phyloP scores from a whole-genome alignment of 2,797 vertebrate genomes.

The Echiichthys vipera region DNA sequence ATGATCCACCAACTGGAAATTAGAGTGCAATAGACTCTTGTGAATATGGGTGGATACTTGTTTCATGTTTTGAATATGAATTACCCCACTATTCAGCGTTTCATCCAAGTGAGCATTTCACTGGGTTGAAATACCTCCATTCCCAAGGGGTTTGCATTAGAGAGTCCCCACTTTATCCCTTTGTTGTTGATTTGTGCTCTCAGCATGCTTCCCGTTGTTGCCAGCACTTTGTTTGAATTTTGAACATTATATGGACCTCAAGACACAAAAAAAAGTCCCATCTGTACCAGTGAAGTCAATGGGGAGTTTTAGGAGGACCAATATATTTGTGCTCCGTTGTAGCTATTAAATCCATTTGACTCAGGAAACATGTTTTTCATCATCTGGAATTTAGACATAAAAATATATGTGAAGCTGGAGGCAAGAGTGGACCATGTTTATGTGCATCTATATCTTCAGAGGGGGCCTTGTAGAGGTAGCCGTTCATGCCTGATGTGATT shows the following conservation, averaged over 20 bases:
- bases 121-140: slow-evolving; percentile 64
- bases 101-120: slow-evolving; percentile 60
- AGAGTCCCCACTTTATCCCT: slow-evolving; percentile 65
- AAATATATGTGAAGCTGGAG: slow-evolving; percentile 40
- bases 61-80: slow-evolving; percentile 73
- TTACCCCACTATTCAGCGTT: slow-evolving; percentile 52
- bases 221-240: slow-evolving; percentile 63
- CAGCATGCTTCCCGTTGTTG: slow-evolving; percentile 54
- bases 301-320: slow-evolving; percentile 53
- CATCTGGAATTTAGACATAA: slow-evolving; percentile 40
- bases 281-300: slow-evolving; percentile 16
- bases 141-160: slow-evolving; percentile 66
- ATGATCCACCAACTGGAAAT: slow-evolving; percentile 35
- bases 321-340: slow-evolving; percentile 36
- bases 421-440: slow-evolving; percentile 27
- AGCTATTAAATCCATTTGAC: slow-evolving; percentile 52
- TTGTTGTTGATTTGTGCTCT: slow-evolving; percentile 70
- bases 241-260: slow-evolving; percentile 37
- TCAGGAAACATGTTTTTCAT: slow-evolving; percentile 46
- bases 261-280: slow-evolving; percentile 33
- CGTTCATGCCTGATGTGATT: slow-evolving; percentile 73
- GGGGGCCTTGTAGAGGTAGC: slow-evolving; percentile 60
- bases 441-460: slow-evolving; percentile 46
- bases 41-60: slow-evolving; percentile 50
- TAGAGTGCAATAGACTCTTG: slow-evolving; percentile 40